Conservation (phyloP, 2,888 invertebrate genomes). For the Cistogaster globosa region DNA sequence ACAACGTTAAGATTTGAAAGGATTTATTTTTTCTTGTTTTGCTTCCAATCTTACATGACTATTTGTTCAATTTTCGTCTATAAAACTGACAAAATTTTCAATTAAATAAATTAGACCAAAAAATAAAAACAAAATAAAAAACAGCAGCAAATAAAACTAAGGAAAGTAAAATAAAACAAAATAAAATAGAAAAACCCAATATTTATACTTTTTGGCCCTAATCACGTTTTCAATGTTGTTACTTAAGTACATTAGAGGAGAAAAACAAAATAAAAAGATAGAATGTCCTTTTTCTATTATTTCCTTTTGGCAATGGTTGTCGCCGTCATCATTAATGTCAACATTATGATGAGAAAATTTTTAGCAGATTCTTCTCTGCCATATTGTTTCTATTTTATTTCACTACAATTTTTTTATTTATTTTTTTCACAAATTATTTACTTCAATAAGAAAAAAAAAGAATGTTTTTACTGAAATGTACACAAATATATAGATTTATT, state of each 20-base stretch:
- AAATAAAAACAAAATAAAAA: not conserved
- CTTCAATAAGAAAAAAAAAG: conserved; percentile 2
- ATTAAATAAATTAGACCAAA: conserved; percentile 20
- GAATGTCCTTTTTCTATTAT: conserved; percentile 48
- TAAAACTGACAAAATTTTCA: conserved; percentile 63
- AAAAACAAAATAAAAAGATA: conserved; percentile 8
- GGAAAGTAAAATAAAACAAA: conserved; percentile 28
- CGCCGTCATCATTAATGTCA: conserved; percentile 12
- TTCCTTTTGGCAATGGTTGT: conserved; percentile 43
- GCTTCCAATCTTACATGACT: conserved; percentile 44
- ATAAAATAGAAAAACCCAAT: conserved; percentile 48
- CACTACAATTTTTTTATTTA: not conserved
- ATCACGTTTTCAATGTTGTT: conserved; percentile 67
- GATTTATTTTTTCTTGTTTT: not conserved
- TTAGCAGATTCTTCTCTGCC: conserved; percentile 39
- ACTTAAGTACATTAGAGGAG: conserved; percentile 20
- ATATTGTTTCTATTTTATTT: conserved; percentile 36
- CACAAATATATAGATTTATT: conserved; percentile 1
- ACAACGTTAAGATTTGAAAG: conserved; percentile 32
- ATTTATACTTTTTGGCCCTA: conserved; percentile 57
- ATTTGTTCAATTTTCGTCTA: conserved; percentile 54
- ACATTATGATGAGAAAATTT: conserved; percentile 55
- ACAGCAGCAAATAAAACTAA: conserved; percentile 16
- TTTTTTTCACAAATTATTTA: conserved; percentile 56
- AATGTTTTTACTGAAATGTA: not conserved